phyloP scores from a whole-genome alignment of 92 coral and sea anemone genomes.

The Epizoanthus stellaris region DNA sequence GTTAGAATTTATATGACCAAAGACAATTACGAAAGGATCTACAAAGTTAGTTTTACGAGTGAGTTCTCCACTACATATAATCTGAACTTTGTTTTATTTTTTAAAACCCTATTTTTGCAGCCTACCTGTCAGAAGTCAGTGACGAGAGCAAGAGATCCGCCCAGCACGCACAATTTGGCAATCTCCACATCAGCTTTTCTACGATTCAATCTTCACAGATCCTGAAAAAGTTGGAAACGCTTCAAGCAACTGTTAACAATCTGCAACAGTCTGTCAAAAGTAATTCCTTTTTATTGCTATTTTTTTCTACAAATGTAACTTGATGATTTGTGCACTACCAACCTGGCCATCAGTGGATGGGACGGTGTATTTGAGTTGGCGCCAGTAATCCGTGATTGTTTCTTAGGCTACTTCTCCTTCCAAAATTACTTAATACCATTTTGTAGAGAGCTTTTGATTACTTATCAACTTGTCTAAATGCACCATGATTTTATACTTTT shows the following conservation, averaged over 20 bases:
- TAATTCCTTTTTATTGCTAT: not conserved
- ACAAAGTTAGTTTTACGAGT: not conserved
- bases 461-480: too few species aligned
- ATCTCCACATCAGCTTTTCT: conserved; percentile 11
- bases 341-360: not conserved
- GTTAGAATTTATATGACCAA: too few species aligned
- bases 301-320: not conserved
- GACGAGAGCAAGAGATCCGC: not conserved
- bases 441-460: too few species aligned
- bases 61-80: not conserved
- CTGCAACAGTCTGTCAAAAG: not conserved
- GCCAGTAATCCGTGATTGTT: too few species aligned
- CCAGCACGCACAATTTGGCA: not conserved
- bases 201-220: not conserved
- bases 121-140: not conserved
- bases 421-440: too few species aligned
- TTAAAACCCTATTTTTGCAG: not conserved
- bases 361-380: too few species aligned
- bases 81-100: too few species aligned
- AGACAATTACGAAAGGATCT: not conserved
- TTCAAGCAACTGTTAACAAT: conserved; percentile 4
- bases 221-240: not conserved
- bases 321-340: not conserved
- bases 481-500: too few species aligned
- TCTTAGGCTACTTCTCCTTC: too few species aligned